Evolutionary conservation across 2,888 invertebrate genomes (phyloP).

Genomic region (Amphipoea lucens): DNA sequence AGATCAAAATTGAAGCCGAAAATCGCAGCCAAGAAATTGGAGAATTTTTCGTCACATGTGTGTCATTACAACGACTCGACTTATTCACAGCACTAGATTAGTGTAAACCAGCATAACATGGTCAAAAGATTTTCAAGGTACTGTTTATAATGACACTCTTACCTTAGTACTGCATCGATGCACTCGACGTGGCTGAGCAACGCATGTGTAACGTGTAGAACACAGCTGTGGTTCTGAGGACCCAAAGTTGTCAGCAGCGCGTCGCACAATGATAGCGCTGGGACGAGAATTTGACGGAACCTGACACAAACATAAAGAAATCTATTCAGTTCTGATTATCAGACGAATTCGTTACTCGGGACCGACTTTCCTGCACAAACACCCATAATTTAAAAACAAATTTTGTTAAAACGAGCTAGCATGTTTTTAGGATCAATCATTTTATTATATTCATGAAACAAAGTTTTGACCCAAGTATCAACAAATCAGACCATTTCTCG

Average conservation of each 20-base stretch:
- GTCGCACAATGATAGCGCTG: slow-evolving; percentile 95
- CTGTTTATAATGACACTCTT: neutral
- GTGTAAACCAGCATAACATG: neutral
- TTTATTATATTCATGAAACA: neutral
- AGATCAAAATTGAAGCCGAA: neutral
- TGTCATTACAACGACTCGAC: neutral
- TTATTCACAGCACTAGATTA: neutral
- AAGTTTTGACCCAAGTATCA: neutral
- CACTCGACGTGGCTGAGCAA: slow-evolving; percentile 95
- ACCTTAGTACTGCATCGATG: slow-evolving; percentile 94
- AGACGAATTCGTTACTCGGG: neutral
- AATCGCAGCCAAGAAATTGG: neutral
- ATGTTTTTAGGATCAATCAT: neutral
- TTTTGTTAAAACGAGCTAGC: too few relatives aligned
- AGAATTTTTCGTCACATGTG: neutral
- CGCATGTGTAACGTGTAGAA: slow-evolving; percentile 94
- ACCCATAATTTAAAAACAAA: neutral
- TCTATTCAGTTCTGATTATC: neutral
- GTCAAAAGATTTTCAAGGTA: neutral
- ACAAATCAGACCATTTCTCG: neutral
- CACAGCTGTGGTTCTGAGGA: slow-evolving; percentile 95
- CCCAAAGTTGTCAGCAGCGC: slow-evolving; percentile 95
- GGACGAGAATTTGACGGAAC: slow-evolving; percentile 95
- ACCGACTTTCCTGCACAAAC: neutral
- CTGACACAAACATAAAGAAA: slow-evolving; percentile 77